Evolutionary conservation across 2,797 vertebrate species (phyloP).

Genomic region (Linurgus olivaceus): DNA sequence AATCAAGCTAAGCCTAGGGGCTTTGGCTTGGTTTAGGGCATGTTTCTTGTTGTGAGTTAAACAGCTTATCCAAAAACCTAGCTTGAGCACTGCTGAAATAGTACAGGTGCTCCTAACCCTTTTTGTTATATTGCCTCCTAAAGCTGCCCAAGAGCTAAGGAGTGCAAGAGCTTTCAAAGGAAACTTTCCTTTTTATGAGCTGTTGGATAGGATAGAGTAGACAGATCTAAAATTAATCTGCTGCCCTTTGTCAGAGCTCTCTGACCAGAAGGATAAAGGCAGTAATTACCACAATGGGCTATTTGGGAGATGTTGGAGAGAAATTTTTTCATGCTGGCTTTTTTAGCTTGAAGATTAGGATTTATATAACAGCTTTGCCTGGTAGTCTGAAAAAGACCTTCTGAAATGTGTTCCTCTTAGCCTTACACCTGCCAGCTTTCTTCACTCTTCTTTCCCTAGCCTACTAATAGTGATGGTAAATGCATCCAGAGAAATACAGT

Average conservation of each 20-base stretch:
- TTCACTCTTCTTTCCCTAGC: conserved; percentile 10
- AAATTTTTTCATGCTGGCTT: not conserved
- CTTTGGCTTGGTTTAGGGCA: not conserved
- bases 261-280: not conserved
- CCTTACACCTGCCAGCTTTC: conserved; percentile 47
- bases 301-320: not conserved
- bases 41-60: not conserved
- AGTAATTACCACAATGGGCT: not conserved
- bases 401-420: conserved; percentile 44
- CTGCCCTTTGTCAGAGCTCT: not conserved
- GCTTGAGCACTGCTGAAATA: not conserved
- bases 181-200: conserved; percentile 33
- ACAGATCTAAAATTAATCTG: conserved; percentile 35
- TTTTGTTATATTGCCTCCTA: conserved; percentile 10
- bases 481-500: conserved; percentile 1
- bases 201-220: not conserved
- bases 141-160: not conserved
- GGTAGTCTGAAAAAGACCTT: conserved; percentile 26
- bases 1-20: not conserved
- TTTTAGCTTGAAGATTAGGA: not conserved
- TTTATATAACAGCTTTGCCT: not conserved
- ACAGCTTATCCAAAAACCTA: not conserved
- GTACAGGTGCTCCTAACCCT: not conserved
- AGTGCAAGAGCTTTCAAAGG: not conserved
- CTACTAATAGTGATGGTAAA: conserved; percentile 16